Evolutionary conservation across 2,113 vertebrate genomes (phyloP).

Genomic region (Bos indicus): DNA sequence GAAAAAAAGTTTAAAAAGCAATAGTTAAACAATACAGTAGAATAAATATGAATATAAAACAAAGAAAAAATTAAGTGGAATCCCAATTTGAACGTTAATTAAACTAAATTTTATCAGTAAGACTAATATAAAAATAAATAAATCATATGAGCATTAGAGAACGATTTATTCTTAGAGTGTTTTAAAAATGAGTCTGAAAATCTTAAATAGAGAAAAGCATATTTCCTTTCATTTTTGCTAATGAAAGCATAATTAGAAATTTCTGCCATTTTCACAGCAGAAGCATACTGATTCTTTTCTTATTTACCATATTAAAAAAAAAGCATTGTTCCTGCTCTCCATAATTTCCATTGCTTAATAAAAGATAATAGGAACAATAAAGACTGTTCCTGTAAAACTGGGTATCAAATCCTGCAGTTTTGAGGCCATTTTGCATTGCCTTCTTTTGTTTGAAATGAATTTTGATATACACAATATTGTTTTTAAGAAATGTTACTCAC

Average conservation of each 20-base stretch:
- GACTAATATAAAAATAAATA: not conserved
- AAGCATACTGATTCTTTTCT: not conserved
- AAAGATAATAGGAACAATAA: not conserved
- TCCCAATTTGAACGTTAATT: not conserved
- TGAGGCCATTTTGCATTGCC: not conserved
- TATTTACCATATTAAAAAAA: not conserved
- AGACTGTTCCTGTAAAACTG: not conserved
- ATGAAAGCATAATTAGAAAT: not conserved
- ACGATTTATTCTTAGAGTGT: not conserved
- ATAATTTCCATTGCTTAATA: not conserved
- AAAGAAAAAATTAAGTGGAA: not conserved
- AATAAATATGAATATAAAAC: not conserved
- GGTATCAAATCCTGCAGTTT: not conserved
- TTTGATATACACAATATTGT: not conserved
- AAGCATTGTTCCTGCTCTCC: not conserved
- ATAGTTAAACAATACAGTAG: not conserved
- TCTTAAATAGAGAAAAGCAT: not conserved
- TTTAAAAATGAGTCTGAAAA: not conserved
- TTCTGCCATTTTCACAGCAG: not conserved
- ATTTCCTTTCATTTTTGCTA: constrained; percentile 5
- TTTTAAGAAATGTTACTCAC: not conserved
- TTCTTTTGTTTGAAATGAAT: not conserved
- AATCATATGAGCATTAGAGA: not conserved
- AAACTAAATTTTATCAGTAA: not conserved
- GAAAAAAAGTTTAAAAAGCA: not conserved